Evolutionary conservation across 2,888 invertebrate species (phyloP).

Genomic region (Drosophila quinaria): DNA sequence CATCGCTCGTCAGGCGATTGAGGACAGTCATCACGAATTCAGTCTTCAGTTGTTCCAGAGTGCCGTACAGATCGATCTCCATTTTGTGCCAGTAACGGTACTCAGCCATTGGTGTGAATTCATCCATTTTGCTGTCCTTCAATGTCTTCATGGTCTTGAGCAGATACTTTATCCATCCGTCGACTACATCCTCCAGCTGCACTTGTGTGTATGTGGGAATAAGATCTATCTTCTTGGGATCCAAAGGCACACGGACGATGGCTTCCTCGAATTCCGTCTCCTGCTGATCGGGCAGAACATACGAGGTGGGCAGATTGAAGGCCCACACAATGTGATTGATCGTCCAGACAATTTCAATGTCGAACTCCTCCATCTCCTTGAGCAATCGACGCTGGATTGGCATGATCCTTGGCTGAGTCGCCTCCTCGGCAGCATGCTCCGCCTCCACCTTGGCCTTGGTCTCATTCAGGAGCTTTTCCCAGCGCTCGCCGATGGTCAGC

Average conservation of each 20-base stretch:
- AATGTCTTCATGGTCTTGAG: slow-evolving; percentile 83
- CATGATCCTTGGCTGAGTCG: slow-evolving; percentile 69
- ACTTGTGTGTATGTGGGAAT: slow-evolving; percentile 84
- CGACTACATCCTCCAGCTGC: slow-evolving; percentile 86
- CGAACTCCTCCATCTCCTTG: slow-evolving; percentile 86
- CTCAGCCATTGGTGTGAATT: slow-evolving; percentile 93
- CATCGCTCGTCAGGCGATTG: slow-evolving; percentile 56
- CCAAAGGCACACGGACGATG: slow-evolving; percentile 82
- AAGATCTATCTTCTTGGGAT: slow-evolving; percentile 78
- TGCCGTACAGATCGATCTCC: slow-evolving; percentile 91
- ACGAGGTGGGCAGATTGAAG: slow-evolving; percentile 85
- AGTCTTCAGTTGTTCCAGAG: slow-evolving; percentile 93
- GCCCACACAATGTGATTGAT: slow-evolving; percentile 83
- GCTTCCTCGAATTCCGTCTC: slow-evolving; percentile 84
- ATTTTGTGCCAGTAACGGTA: slow-evolving; percentile 94
- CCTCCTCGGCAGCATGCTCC: slow-evolving; percentile 73
- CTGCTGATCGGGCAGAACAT: slow-evolving; percentile 84
- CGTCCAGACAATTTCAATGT: slow-evolving; percentile 86
- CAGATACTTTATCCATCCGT: slow-evolving; percentile 87
- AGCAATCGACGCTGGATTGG: slow-evolving; percentile 79
- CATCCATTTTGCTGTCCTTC: slow-evolving; percentile 87
- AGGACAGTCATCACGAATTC: slow-evolving; percentile 86
- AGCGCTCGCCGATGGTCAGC: slow-evolving; percentile 87
- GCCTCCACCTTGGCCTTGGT: slow-evolving; percentile 86
- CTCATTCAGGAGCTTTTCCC: slow-evolving; percentile 87